These are phyloP conservation scores for Monopterus albus DNA, from an alignment of 2,113 vertebrate species.

Conservation along the genomic window DNA sequence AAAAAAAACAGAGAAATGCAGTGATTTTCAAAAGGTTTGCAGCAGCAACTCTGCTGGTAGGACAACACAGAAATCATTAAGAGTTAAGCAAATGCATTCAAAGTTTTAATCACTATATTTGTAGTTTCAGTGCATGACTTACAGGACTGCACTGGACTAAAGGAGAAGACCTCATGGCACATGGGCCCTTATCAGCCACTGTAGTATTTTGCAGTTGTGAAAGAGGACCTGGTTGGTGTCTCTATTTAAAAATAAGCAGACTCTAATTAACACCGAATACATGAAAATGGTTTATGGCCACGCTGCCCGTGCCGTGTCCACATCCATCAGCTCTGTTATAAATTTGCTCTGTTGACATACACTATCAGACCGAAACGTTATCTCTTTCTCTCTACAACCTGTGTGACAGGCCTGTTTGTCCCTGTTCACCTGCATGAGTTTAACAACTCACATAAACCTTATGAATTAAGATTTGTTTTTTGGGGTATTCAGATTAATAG, in stretches of 20 bases:
- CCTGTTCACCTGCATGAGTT: constrained; percentile 22
- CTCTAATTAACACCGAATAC: constrained; percentile 76
- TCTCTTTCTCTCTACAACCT: constrained; percentile 26
- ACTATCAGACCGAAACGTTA: constrained; percentile 4
- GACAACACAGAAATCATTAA: neutral
- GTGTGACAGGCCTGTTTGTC: constrained; percentile 11
- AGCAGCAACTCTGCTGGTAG: no score
- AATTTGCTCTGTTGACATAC: constrained; percentile 65
- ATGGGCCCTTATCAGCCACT: neutral
- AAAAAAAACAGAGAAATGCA: no score
- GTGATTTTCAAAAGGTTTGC: no score
- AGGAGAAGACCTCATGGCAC: neutral
- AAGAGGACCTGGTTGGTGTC: constrained; percentile 40
- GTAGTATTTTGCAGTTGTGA: constrained; percentile 12
- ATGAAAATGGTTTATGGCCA: constrained; percentile 62
- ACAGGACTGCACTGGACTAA: neutral
- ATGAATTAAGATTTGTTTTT: constrained; percentile 14
- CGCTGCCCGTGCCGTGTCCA: constrained; percentile 38
- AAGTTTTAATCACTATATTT: neutral
- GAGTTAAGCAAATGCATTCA: neutral
- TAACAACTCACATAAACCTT: constrained; percentile 32
- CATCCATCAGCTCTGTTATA: constrained; percentile 68
- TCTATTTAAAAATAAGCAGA: constrained; percentile 72
- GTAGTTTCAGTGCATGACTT: neutral
- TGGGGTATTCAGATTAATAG: neutral